Percentiles rank a stretch among this genome's conserved stretches.
Evolutionary conservation across 1,140 invertebrate species (phyloP).

Genomic region (Lepidostoma basale): DNA sequence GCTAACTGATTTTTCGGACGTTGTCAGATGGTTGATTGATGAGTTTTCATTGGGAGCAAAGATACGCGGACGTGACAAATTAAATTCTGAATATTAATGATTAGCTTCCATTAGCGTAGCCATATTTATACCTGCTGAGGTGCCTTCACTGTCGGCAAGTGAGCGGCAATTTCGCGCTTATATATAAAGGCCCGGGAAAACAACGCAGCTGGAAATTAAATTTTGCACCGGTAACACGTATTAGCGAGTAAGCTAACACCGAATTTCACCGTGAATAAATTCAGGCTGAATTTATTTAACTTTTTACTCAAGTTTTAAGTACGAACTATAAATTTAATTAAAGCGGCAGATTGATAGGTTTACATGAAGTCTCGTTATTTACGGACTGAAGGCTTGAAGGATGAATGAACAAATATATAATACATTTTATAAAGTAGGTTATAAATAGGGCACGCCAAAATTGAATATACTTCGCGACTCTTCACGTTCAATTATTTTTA

Average conservation of each 20-base stretch:
- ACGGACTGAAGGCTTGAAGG: no score
- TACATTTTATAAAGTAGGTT: no score
- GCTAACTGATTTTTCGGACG: not conserved
- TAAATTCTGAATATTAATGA: slow-evolving; percentile 30
- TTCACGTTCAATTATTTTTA: no score
- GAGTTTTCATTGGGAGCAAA: slow-evolving; percentile 25
- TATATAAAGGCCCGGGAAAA: not conserved
- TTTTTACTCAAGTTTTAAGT: no score
- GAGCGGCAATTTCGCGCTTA: not conserved
- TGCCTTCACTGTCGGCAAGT: slow-evolving; percentile 10
- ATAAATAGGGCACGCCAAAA: no score
- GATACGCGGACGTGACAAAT: slow-evolving; percentile 34
- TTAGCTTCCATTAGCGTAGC: slow-evolving; percentile 21
- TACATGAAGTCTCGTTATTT: no score
- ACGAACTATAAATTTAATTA: no score
- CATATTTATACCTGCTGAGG: not conserved
- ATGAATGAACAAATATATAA: no score
- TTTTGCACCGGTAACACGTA: not conserved
- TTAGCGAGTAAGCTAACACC: not conserved
- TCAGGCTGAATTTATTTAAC: no score
- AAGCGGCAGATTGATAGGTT: no score
- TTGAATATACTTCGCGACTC: no score
- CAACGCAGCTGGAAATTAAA: not conserved
- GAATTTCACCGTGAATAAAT: no score
- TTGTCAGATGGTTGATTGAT: slow-evolving; percentile 20